Percentiles rank a stretch among this genome's conserved stretches.
Evolutionary conservation across 2,888 invertebrate species (phyloP).

Genomic region (Seira musarum): DNA sequence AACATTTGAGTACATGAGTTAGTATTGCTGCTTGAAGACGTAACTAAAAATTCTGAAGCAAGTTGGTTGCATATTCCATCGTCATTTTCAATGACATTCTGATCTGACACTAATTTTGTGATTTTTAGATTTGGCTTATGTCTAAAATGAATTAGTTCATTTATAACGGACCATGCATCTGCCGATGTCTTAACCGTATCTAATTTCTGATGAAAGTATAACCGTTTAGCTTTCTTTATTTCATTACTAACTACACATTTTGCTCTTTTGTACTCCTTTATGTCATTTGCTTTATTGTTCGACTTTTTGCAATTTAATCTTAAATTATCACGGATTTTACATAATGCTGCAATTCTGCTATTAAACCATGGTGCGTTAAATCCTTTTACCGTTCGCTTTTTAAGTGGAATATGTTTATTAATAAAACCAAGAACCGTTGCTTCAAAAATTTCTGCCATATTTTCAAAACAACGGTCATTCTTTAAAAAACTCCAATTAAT

Average conservation of each 20-base stretch:
- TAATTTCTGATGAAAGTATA: slow-evolving; percentile 2
- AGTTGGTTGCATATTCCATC: slow-evolving; percentile 13
- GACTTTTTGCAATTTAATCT: no score
- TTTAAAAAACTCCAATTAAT: slow-evolving; percentile 26
- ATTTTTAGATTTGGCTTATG: neutral
- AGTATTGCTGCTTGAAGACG: slow-evolving; percentile 1
- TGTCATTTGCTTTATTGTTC: no score
- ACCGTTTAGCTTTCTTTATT: neutral
- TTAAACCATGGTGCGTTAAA: neutral
- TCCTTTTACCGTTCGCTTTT: neutral
- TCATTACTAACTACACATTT: no score
- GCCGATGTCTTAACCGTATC: neutral
- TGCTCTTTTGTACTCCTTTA: no score
- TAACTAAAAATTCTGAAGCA: slow-evolving; percentile 24
- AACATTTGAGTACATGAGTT: neutral
- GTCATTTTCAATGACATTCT: slow-evolving; percentile 5
- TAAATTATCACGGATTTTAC: neutral
- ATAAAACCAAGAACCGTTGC: neutral
- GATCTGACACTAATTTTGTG: neutral
- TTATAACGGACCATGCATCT: slow-evolving; percentile 11
- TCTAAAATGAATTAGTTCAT: slow-evolving; percentile 24
- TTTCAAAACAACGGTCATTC: neutral
- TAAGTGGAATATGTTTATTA: neutral
- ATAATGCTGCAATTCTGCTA: neutral
- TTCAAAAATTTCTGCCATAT: neutral